Evolutionary conservation across 1,140 invertebrate species (phyloP), one percentile per base, ranked within the genome.

Genomic region (Teleopsis dalmanni): DNA sequence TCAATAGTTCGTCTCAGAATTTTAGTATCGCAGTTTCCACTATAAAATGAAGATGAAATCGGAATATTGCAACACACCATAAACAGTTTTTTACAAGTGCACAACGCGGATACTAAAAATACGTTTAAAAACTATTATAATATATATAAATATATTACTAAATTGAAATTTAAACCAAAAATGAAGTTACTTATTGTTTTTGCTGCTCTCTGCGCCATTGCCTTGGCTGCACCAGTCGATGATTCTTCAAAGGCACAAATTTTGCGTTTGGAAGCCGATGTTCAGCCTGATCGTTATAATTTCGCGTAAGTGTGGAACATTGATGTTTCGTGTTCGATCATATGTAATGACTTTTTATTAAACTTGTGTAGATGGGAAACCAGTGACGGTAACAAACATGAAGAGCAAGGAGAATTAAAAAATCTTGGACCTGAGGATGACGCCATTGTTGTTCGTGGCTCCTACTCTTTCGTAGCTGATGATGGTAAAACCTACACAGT

Each of bases 351-450:
- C 16, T 25, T 16, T 35, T 6, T 35, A 21, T 5, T 29, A 7
- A 22, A 16, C 21, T 38, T 34, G 31, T 29, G 1, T 18, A 81
- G 77, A 27, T 84, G 79, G 62, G 82, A 85, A 57, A 82, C 83
- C 3, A 84, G 75, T 26, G 81, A 87, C 56, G 84, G 83, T 13
- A 83, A 81, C 33, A 65, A 74, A 2, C 76, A 76, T 21, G 70
- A 81, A 57, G 83, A 87, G 60, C 72, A 75, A 52, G 84, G 79
- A 2, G 72, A 77, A 46, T 71, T 80, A 53, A 78, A 77, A 60
- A 76, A 81, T 55, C 55, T 72, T 35, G 75, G 76, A 57, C 70
- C 74, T 22, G 66, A 79, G 50, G 70, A 79, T 44, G 75, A 77
- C 55, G 71, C 72, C 13, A 61, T 79, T 2, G 66, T 65, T 1